Conservation (phyloP, 2,113 vertebrate species). For the Anthoscopus minutus region DNA sequence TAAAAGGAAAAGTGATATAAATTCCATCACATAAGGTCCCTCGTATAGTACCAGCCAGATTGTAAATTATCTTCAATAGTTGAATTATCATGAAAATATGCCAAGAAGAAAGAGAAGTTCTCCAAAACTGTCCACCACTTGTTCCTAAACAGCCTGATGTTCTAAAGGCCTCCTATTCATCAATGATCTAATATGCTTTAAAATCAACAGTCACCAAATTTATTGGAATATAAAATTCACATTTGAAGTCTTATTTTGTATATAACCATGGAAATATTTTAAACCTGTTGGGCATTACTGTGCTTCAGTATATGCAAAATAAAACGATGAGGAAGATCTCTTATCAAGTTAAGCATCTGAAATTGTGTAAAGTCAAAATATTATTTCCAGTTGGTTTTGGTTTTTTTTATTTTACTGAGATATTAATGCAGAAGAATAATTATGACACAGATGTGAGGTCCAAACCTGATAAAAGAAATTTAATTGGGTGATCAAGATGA, state of each 20-base stretch:
- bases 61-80: conserved; percentile 13
- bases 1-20: conserved; percentile 58
- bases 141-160: neutral
- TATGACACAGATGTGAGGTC: neutral
- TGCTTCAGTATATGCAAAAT: neutral
- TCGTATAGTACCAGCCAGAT: neutral
- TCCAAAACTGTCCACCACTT: neutral
- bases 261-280: neutral
- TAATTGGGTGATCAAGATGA: neutral
- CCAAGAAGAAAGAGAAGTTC: neutral
- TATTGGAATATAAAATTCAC: neutral
- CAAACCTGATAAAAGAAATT: neutral
- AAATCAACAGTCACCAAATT: neutral
- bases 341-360: neutral
- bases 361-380: neutral
- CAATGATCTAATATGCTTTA: neutral
- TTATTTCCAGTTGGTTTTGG: neutral
- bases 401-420: neutral
- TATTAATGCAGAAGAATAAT: neutral
- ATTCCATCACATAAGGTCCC: conserved; percentile 20
- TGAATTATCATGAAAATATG: neutral
- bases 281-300: neutral
- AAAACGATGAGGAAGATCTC: neutral
- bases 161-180: neutral
- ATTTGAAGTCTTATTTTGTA: neutral